Base-by-base conservation (phyloP, 2,888 invertebrate genomes). In the Spisula solida region DNA sequence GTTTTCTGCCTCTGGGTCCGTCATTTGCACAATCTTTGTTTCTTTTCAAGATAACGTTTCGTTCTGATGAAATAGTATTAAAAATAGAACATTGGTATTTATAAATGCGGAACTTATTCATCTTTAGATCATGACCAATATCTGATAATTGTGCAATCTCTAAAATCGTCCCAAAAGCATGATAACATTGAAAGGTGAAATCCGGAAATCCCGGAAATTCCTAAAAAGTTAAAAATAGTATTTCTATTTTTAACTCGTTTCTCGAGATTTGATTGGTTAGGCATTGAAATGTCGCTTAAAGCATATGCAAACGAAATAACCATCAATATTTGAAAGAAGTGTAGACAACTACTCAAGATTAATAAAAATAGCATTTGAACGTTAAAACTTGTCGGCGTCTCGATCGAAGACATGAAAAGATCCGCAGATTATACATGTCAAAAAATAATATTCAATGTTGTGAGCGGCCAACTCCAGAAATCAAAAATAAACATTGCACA, bases 401-500 rank as follows among this genome's bases (percentile, higher is more conserved):
- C 41, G 41, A 41, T 41, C 41, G 4, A 8, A 41, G 41, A 8
- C 8, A 2, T 41, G 41, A 5, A 41, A 41, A 41, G 41, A n/a
- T n/a, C n/a, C n/a, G n/a, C n/a, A n/a, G n/a, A 41, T 41, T 41
- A 41, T 41, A 41, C 41, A 8, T 41, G 8, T 41, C 41, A 2
- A 41, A 41, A n/a, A 41, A 41, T 41, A 41, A 41, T 16, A 51
- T 51, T 51, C 16, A 16, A 51, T 51, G 51, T 16, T 51, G 16
- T 51, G 12, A 51, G 51, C 51, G 51, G 51, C 51, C 14, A 51
- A 51, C 51, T 5, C 51, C 41, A 41, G 25, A 66, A 66, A 25
- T 66, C 25, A 25, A 66, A 66, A 25, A n/a, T 66, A 66, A 66
- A 66, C 60, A 66, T 66, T 66, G 20, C 60, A 66, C 60, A 66